Evolutionary conservation across 2,113 vertebrate species (phyloP).

Genomic region (Dromas ardeola): DNA sequence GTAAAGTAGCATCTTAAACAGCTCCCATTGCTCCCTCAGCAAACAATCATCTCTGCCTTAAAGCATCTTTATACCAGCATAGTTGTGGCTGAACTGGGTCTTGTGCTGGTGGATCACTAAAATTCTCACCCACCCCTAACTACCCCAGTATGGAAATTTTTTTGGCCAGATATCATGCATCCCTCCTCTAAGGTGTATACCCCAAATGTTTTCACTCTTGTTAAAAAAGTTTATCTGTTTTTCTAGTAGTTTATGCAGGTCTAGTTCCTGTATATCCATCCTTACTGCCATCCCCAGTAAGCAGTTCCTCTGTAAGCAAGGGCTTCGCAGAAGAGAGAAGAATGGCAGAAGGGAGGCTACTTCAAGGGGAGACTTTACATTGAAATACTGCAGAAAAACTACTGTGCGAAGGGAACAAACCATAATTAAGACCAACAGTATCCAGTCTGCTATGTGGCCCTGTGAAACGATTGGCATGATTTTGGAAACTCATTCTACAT

Average conservation of each 20-base stretch:
- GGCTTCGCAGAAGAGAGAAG: neutral
- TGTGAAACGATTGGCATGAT: neutral
- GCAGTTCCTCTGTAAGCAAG: neutral
- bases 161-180: neutral
- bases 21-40: neutral
- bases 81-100: neutral
- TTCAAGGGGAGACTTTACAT: neutral
- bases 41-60: neutral
- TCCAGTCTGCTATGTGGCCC: neutral
- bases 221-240: neutral
- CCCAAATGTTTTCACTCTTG: neutral
- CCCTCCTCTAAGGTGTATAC: neutral
- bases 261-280: neutral
- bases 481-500: neutral
- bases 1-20: neutral
- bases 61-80: neutral
- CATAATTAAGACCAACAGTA: neutral
- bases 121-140: neutral
- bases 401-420: neutral
- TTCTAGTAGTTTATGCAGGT: neutral
- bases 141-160: rapidly evolving
- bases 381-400: neutral
- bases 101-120: neutral
- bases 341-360: neutral
- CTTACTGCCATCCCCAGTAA: neutral